phyloP scores from a whole-genome alignment of 2,797 vertebrate genomes.

The Salarias fasciatus region DNA sequence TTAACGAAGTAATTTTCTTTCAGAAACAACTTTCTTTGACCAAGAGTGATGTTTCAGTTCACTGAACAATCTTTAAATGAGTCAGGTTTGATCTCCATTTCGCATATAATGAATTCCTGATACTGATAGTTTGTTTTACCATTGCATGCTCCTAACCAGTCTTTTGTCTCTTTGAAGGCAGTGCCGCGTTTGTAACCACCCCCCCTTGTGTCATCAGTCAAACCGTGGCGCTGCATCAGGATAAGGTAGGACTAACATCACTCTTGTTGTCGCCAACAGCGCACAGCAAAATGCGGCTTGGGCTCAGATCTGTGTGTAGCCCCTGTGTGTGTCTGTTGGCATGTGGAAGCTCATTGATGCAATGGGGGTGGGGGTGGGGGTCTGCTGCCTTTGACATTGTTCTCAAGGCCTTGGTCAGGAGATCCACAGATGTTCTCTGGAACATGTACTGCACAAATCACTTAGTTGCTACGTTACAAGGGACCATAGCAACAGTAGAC shows the following conservation, averaged over 20 bases:
- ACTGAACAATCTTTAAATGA: too few species aligned
- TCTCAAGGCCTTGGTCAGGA: conserved; percentile 28
- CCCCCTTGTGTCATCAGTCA: conserved; percentile 6
- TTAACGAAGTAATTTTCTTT: not conserved
- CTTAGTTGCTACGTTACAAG: conserved; percentile 49
- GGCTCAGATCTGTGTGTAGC: not conserved
- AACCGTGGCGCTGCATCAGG: conserved; percentile 25
- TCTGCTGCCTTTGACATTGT: conserved; percentile 24
- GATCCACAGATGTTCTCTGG: conserved; percentile 37
- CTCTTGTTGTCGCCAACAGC: conserved; percentile 1
- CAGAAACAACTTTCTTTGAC: too few species aligned
- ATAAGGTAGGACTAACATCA: conserved; percentile 55
- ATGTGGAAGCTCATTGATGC: conserved; percentile 1
- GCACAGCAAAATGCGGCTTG: conserved; percentile 19
- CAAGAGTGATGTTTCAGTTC: too few species aligned
- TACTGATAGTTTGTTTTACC: not conserved
- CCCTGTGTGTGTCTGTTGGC: not conserved
- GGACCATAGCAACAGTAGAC: conserved; percentile 49
- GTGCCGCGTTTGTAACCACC: not conserved
- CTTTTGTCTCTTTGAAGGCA: conserved; percentile 24
- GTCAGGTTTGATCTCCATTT: too few species aligned
- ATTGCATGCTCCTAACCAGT: not conserved
- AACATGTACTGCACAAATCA: conserved; percentile 38
- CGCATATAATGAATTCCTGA: not conserved
- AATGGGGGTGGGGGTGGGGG: conserved; percentile 8